Percentiles rank a stretch among this genome's conserved stretches.
Evolutionary conservation across 2,797 vertebrate species (phyloP).

Genomic region (Sparidentex hasta): DNA sequence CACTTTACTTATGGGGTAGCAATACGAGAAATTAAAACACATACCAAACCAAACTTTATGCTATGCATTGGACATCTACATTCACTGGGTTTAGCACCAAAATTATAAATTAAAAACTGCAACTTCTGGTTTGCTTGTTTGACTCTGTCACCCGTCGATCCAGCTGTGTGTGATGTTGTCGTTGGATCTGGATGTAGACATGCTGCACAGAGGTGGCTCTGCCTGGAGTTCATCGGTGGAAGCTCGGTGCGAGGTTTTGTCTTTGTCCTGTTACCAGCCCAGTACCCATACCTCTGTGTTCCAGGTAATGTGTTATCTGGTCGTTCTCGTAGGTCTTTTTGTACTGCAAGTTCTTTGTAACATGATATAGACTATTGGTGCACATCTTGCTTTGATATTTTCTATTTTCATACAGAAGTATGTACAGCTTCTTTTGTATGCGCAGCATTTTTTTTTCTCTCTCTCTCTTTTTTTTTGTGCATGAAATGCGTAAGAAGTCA

Average conservation of each 20-base stretch:
- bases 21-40: conserved; percentile 70
- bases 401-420: conserved; percentile 89
- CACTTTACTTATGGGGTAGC: conserved; percentile 64
- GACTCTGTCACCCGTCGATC: conserved; percentile 61
- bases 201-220: conserved; percentile 48
- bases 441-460: conserved; percentile 64
- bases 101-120: conserved; percentile 66
- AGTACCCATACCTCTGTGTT: conserved; percentile 72
- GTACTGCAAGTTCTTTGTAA: conserved; percentile 83
- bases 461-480: conserved; percentile 69
- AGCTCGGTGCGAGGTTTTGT: conserved; percentile 55
- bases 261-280: conserved; percentile 67
- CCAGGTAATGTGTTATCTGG: conserved; percentile 77
- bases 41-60: conserved; percentile 79
- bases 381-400: conserved; percentile 87
- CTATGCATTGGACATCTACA: conserved; percentile 79
- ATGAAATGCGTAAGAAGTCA: conserved; percentile 81
- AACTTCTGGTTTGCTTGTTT: conserved; percentile 56
- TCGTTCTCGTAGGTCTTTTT: conserved; percentile 81
- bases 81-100: conserved; percentile 65
- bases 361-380: conserved; percentile 82
- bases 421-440: conserved; percentile 86
- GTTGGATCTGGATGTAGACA: conserved; percentile 51
- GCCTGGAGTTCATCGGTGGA: conserved; percentile 39
- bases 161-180: conserved; percentile 56